Percentiles rank a stretch among this genome's conserved stretches.
Conservation (phyloP, 2,888 invertebrate species). For the Eilema caniola region DNA sequence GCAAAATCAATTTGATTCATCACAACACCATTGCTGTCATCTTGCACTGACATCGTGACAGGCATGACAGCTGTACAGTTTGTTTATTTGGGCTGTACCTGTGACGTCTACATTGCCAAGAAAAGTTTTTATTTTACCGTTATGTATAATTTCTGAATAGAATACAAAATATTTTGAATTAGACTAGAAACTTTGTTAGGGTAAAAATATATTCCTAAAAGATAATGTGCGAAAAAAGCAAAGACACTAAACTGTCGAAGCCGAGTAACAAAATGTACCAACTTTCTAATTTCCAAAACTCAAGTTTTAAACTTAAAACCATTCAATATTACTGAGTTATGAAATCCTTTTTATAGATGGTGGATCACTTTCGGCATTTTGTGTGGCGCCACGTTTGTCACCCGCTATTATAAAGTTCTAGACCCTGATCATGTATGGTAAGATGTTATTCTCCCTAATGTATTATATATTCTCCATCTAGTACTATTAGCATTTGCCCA, state of each 20-base stretch:
- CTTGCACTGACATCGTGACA: background rate
- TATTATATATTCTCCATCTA: too few relatives aligned
- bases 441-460: conserved; percentile 53
- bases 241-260: conserved; percentile 10
- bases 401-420: conserved; percentile 95
- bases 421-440: conserved; percentile 98
- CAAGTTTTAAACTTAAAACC: conserved; percentile 43
- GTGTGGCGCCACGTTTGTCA: conserved; percentile 89
- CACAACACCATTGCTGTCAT: background rate
- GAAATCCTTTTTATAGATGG: conserved; percentile 72
- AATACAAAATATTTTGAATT: conserved; percentile 22
- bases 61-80: background rate
- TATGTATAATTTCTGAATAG: conserved; percentile 15
- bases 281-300: conserved; percentile 36
- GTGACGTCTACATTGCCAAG: background rate
- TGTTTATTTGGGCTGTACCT: background rate
- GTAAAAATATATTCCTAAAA: background rate
- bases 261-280: conserved; percentile 49
- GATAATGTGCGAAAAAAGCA: conserved; percentile 40
- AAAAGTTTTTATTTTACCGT: conserved; percentile 29
- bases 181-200: conserved; percentile 24
- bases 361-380: conserved; percentile 90
- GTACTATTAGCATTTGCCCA: too few relatives aligned
- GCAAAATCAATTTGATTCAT: background rate
- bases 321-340: conserved; percentile 1